phyloP scores from a whole-genome alignment of 2,888 invertebrate genomes.

The Synergus itoensis region DNA sequence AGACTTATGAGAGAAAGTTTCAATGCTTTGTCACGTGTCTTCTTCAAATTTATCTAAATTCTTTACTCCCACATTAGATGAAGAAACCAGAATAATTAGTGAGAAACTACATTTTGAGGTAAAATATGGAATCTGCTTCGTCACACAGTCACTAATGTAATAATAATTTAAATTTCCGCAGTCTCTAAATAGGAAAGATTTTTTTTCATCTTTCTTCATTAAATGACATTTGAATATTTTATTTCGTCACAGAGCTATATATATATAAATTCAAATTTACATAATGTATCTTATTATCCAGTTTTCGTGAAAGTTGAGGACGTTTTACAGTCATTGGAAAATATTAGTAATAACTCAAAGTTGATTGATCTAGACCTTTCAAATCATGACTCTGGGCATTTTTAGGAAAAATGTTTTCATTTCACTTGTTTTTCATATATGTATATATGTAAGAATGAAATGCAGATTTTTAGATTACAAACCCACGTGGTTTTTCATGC shows the following conservation, averaged over 20 bases:
- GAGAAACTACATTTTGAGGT: not conserved
- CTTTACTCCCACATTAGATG: not conserved
- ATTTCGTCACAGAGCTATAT: not conserved
- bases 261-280: too few species aligned
- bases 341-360: not conserved
- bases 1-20: not conserved
- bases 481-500: conserved; percentile 22
- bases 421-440: not conserved
- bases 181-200: not conserved
- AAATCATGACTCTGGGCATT: not conserved
- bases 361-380: not conserved
- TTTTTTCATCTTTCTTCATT: not conserved
- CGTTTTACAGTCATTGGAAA: not conserved
- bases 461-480: not conserved
- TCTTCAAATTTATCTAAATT: not conserved
- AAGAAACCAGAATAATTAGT: not conserved
- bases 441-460: not conserved
- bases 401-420: not conserved
- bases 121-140: not conserved
- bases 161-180: not conserved
- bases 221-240: not conserved
- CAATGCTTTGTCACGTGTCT: not conserved
- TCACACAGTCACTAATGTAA: not conserved
- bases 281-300: too few species aligned
- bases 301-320: not conserved